A percentile compares a stretch with the other conserved stretches of the same genome.
phyloP scores from a whole-genome alignment of 2,113 vertebrate genomes.

The Caretta caretta region DNA sequence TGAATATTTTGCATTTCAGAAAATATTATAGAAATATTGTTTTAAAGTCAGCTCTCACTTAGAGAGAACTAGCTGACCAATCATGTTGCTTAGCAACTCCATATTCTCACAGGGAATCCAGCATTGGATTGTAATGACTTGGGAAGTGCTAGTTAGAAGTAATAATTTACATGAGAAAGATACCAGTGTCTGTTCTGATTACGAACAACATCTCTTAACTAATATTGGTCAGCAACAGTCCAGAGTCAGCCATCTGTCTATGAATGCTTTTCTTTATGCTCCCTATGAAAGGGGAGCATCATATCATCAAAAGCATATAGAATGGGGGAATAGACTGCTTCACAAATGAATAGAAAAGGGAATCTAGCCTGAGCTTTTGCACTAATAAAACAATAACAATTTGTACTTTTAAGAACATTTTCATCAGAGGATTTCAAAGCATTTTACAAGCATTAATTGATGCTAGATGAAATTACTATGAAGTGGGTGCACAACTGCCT shows the following conservation, averaged over 20 bases:
- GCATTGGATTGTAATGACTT: slow-evolving; percentile 45
- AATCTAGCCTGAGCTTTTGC: background rate
- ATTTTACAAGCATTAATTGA: background rate
- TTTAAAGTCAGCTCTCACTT: slow-evolving; percentile 51
- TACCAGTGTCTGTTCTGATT: slow-evolving; percentile 62
- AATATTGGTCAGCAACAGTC: slow-evolving; percentile 57
- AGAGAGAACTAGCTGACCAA: slow-evolving; percentile 52
- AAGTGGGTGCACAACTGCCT: background rate
- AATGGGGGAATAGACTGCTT: background rate
- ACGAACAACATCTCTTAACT: slow-evolving; percentile 58
- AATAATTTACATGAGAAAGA: slow-evolving; percentile 75
- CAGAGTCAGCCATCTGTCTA: slow-evolving; percentile 41
- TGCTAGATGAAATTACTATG: background rate
- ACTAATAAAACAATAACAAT: background rate
- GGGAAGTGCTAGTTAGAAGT: slow-evolving; percentile 51
- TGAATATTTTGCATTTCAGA: slow-evolving; percentile 44
- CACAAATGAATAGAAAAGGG: background rate
- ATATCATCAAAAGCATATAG: rapidly evolving
- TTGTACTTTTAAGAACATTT: background rate
- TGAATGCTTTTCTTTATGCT: slow-evolving; percentile 49
- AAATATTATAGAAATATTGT: slow-evolving; percentile 46
- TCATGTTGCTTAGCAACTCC: slow-evolving; percentile 75
- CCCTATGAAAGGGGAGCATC: slow-evolving; percentile 25
- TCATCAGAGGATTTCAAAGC: background rate
- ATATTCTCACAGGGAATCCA: slow-evolving; percentile 61